Evolutionary conservation across 2,113 vertebrate species (phyloP), one percentile per base, ranked within the genome.

Genomic region (Ascaphus truei): DNA sequence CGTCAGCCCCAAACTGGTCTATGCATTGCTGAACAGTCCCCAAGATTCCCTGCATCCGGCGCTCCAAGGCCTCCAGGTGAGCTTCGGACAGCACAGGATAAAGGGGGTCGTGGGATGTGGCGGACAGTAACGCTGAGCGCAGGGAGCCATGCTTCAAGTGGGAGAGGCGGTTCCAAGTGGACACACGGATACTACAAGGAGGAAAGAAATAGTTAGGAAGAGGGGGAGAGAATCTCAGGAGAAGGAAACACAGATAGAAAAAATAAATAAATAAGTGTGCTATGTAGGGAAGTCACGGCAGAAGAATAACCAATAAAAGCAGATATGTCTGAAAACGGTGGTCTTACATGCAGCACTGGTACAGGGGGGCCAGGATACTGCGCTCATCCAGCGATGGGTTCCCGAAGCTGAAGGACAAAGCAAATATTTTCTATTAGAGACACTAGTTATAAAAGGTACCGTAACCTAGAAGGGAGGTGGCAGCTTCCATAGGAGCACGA

Each of bases 331-430:
- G 26, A 33, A 12, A 15, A 11, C 5, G 30, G 27, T 26, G 26
- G 69, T 92, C 97, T 98, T 86, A 99, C 97, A 98, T 98, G 94
- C 97, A 99, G 71, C 97, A 99, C 85, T 99, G 97, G 77, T 99
- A 99, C 47, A 99, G 93, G 23, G 97, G 95, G 43, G 96, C 97
- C 5, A 99, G 88, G 75, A 99, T 99, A 80, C 97, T 99, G 84
- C 96, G 91, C 86, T 98, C 97, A 75, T 99, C 96, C 80, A 96
- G 76, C 20, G 91, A 89, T 10, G 96, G 90, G 56, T 98, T 99
- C 71, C 97, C 97, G 79, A 99, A 99, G 85, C 97, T 99, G 81
- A 73, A 89, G 88, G 73, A 56, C 8, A 83, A 83, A 79, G 59
- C 12, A 18, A 73, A 68, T n/a, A n/a, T n/a, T n/a, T n/a, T n/a